Conservation (phyloP, 2,888 invertebrate species). For the Fabriciana adippe region DNA sequence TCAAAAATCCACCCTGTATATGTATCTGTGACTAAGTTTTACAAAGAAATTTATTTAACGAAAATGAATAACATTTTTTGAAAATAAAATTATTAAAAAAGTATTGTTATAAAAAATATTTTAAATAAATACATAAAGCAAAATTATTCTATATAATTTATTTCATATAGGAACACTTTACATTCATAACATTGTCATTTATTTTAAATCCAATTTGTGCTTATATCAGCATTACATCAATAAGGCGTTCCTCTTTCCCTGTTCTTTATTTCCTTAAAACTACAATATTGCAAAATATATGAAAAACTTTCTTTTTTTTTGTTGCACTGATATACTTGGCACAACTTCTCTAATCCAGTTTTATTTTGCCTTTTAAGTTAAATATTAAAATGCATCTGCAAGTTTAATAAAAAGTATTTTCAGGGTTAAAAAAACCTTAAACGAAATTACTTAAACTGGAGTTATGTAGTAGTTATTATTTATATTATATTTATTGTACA, state of each 20-base stretch:
- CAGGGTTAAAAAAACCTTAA: too few species aligned
- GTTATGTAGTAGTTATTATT: too few species aligned
- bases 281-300: neutral
- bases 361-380: neutral
- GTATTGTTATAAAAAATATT: neutral
- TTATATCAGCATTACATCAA: constrained; percentile 1
- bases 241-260: constrained; percentile 4
- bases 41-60: too few species aligned
- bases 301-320: too few species aligned
- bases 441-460: too few species aligned
- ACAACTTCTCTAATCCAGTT: neutral
- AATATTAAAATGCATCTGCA: too few species aligned
- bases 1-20: too few species aligned
- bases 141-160: constrained; percentile 28
- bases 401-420: too few species aligned
- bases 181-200: constrained; percentile 19
- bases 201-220: constrained; percentile 23
- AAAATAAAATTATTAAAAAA: constrained; percentile 2
- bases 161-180: constrained; percentile 32
- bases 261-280: neutral
- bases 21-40: too few species aligned
- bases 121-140: constrained; percentile 4
- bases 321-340: neutral
- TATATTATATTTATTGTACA: too few species aligned
- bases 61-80: too few species aligned